Base-by-base conservation (phyloP, 2,113 vertebrate species). In the Lepus timidus region DNA sequence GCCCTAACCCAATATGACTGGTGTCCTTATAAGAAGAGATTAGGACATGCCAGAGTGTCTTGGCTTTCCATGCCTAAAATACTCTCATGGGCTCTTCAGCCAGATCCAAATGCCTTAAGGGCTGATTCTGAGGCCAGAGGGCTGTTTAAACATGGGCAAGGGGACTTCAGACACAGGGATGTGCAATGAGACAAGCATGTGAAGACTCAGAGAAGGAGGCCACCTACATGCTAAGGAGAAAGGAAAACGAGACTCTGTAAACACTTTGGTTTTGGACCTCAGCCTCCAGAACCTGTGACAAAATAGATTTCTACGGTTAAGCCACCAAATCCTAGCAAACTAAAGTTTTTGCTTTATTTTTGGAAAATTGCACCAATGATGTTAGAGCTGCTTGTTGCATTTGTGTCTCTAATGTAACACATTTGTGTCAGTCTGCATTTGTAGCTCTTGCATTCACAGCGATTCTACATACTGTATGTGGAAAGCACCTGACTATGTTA, bases 401-500 rank as follows among this genome's bases (percentile, higher is more conserved):
- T 58, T 52, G 36, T 10, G 44, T 65, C 29, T 61, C 31, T 2
- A 58, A 33, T 4, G 6, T 10, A 67, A 9, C 4, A 27, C 10
- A 27, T 36, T 4, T 3, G 9, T 14, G 22, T 6, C n/a, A 52
- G 25, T 10, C 14, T 36, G 74, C 58, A 1, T 27, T 4, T 36
- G 27, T 12, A 7, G 13, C 33, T 33, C 33, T n/a, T 12, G 39
- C 19, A 9, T 58, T n/a, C 39, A 17, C 1, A 1, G 51, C 3
- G 39, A 33, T 8, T 75, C 27, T 33, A 25, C 17, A 1, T 4
- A 3, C 0, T 49, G 12, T 9, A 7, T 19, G 19, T 19, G 17
- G 55, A 58, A 4, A n/a, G 9, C 25, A 4, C 52, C 75, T 76
- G 44, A 44, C 52, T 3, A 9, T 16, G 3, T 75, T 52, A 44